phyloP scores from a whole-genome alignment of 2,797 vertebrate genomes.

The Ctenopoma multispine region DNA sequence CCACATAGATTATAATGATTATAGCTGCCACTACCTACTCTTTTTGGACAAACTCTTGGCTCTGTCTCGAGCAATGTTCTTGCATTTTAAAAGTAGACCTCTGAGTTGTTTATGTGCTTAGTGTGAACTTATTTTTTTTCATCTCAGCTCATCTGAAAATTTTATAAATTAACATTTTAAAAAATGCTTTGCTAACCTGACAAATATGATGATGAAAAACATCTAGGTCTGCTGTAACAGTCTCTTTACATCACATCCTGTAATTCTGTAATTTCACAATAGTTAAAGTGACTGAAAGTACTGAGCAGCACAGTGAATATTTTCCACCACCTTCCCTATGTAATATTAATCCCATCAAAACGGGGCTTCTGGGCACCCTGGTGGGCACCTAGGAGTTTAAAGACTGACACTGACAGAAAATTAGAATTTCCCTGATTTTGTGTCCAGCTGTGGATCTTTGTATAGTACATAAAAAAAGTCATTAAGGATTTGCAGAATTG shows the following conservation, averaged over 20 bases:
- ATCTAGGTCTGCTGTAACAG: not conserved
- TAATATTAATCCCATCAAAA: not conserved
- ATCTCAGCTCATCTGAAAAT: not conserved
- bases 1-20: not conserved
- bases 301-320: not conserved
- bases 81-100: not conserved
- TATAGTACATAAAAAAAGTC: not conserved
- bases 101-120: not conserved
- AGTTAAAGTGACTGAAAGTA: not conserved
- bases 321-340: not conserved
- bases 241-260: not conserved
- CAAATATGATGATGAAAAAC: no score
- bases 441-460: not conserved
- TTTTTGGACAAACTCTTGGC: not conserved
- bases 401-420: not conserved
- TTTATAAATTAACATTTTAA: no score
- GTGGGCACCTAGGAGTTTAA: not conserved
- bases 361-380: not conserved
- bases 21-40: no score
- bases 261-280: not conserved
- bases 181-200: no score
- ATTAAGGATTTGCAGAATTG: no score
- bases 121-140: not conserved
- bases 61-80: not conserved
- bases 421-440: not conserved